These are phyloP conservation scores for Epistrophe eligans DNA, from an alignment of 2,888 invertebrate species.

Conservation along the genomic window DNA sequence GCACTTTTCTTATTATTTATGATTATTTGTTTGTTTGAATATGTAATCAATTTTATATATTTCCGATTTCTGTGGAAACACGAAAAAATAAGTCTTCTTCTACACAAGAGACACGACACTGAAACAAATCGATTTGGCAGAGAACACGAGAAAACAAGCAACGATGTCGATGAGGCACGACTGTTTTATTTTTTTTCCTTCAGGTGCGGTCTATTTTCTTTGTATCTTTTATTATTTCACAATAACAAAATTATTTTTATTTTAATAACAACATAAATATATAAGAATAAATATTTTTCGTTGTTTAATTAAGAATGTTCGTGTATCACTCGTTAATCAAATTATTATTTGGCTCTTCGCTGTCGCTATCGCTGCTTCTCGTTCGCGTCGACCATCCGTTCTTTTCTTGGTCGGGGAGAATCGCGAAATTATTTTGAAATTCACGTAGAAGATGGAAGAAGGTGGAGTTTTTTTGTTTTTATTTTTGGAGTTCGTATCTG, in stretches of 20 bases:
- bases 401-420: conserved; percentile 25
- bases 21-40: background rate
- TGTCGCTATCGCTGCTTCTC: background rate
- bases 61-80: conserved; percentile 15
- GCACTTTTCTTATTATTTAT: background rate
- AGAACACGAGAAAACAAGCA: conserved; percentile 1
- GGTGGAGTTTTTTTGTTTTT: conserved; percentile 72
- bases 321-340: conserved; percentile 1
- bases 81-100: conserved; percentile 11
- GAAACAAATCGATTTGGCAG: conserved; percentile 41
- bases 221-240: conserved; percentile 19
- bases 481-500: conserved; percentile 63
- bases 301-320: background rate
- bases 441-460: conserved; percentile 38
- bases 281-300: background rate
- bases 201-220: background rate
- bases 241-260: conserved; percentile 10
- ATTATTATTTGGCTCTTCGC: background rate
- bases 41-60: conserved; percentile 29
- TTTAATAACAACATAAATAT: background rate
- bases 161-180: background rate
- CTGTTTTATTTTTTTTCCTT: conserved; percentile 11
- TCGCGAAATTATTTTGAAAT: conserved; percentile 49
- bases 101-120: conserved; percentile 22
- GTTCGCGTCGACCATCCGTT: conserved; percentile 11